Evolutionary conservation across 2,797 vertebrate species (phyloP).

Genomic region (Masticophis lateralis): DNA sequence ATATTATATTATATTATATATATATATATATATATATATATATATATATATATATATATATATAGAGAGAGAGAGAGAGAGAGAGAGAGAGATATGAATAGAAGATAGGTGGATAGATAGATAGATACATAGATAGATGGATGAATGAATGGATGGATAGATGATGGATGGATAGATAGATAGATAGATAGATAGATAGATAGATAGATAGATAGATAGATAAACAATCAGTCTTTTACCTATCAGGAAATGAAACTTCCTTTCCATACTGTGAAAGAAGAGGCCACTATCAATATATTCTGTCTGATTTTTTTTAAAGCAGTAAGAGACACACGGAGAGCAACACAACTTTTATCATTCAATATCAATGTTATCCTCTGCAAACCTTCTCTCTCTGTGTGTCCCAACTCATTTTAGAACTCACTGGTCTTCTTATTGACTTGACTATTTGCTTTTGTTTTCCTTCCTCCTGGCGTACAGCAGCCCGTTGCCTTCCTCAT

Average conservation of each 20-base stretch:
- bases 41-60: too few species aligned
- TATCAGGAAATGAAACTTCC: slow-evolving; percentile 38
- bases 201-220: too few species aligned
- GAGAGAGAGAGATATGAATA: too few species aligned
- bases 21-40: too few species aligned
- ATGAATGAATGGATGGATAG: too few species aligned
- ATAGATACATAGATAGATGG: too few species aligned
- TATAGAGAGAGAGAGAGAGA: too few species aligned
- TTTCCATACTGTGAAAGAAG: neutral
- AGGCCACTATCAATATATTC: slow-evolving; percentile 9
- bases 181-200: too few species aligned
- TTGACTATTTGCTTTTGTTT: neutral
- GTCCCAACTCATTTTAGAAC: neutral
- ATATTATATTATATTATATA: too few species aligned
- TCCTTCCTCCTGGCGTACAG: neutral
- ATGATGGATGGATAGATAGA: too few species aligned
- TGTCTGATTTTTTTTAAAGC: slow-evolving; percentile 52
- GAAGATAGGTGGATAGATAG: too few species aligned
- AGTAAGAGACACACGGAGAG: slow-evolving; percentile 2
- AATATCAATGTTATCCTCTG: slow-evolving; percentile 14
- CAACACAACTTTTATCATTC: slow-evolving; percentile 35
- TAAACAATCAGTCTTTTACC: neutral
- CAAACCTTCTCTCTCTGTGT: slow-evolving; percentile 10
- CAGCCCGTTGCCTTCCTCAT: slow-evolving; percentile 32
- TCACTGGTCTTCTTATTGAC: neutral